A percentile compares a stretch with the other conserved stretches of the same genome.
Evolutionary conservation across 2,797 vertebrate genomes (phyloP).

Genomic region (Lophotriccus pileatus): DNA sequence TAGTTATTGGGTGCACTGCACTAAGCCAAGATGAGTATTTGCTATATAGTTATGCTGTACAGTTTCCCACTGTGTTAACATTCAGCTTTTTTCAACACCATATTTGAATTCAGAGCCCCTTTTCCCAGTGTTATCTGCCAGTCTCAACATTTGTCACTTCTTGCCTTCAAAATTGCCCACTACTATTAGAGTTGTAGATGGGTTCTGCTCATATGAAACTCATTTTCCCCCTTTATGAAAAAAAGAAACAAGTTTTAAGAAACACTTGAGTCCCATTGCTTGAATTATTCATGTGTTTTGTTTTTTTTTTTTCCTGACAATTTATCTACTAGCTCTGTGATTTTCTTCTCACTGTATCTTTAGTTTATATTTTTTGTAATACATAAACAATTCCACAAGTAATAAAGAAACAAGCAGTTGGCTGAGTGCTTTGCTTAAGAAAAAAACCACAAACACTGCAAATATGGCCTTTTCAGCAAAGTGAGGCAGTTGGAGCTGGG

Average conservation of each 20-base stretch:
- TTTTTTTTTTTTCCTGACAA: background rate
- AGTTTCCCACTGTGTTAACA: background rate
- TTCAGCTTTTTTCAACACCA: background rate
- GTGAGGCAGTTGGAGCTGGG: background rate
- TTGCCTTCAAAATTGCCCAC: background rate
- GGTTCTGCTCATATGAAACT: background rate
- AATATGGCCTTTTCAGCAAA: background rate
- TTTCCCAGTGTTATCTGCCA: background rate
- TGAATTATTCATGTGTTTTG: slow-evolving; percentile 17
- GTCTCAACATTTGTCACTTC: background rate
- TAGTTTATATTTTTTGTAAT: slow-evolving; percentile 8
- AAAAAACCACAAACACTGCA: background rate
- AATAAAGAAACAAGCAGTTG: slow-evolving; percentile 6
- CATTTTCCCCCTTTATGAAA: background rate
- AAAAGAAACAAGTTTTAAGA: background rate
- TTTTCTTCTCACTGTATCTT: slow-evolving; percentile 3
- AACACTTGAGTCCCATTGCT: background rate
- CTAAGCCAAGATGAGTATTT: background rate
- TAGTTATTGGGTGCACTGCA: background rate
- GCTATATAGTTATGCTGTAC: background rate
- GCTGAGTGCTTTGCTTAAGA: background rate
- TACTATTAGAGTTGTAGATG: background rate
- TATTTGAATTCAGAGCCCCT: background rate
- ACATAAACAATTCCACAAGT: slow-evolving; percentile 10
- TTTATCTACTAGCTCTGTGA: background rate